Base-by-base conservation (phyloP, 1,140 invertebrate species). In the Periplaneta americana region DNA sequence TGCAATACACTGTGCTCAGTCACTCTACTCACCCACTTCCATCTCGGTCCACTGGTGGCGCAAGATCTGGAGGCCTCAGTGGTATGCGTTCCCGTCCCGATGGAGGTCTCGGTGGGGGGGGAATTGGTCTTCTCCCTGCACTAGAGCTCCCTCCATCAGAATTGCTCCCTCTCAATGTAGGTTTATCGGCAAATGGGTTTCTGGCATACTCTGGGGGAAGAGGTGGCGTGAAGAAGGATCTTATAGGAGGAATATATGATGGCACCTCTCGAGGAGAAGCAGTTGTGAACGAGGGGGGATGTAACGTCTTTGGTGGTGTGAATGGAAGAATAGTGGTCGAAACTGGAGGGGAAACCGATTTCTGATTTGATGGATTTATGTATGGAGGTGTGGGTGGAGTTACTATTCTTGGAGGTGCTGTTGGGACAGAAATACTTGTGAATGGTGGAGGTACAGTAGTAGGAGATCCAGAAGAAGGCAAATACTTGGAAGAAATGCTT, bases 161-260 rank as follows among this genome's bases (percentile, higher is more conserved):
- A 83, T 93, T 92, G 31, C 92, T 91, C 82, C 95, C 95, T 84
- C 95, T 90, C 57, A 96, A 87, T 10, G 95, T 96, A 36, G 95
- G 95, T 86, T 95, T 96, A 85, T 96, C 94, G 5, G 94, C 94
- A 85, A 96, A 96, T 0, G 95, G 95, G 88, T 95, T 94, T n/a
- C n/a, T n/a, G 28, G 92, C 89, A 85, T 94, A 95, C 6, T 84
- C 83, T 86, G 94, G 94, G 2, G 93, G 93, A 10, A 94, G 94
- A 79, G 95, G 85, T 0, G 94, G 94, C 0, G 94, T 96, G 86
- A 96, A 94, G 83, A 95, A 92, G 3, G 93, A 91, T 81, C 95
- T 87, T 31, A 93, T 93, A 5, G 95, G 94, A 17, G 95, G 95
- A 17, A 94, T 93, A 87, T 96, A 96, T n/a, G 93, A 95, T 22